These are phyloP conservation scores for Sinocyclocheilus anophthalmus DNA, from an alignment of 2,113 vertebrate genomes.

Conservation along the genomic window DNA sequence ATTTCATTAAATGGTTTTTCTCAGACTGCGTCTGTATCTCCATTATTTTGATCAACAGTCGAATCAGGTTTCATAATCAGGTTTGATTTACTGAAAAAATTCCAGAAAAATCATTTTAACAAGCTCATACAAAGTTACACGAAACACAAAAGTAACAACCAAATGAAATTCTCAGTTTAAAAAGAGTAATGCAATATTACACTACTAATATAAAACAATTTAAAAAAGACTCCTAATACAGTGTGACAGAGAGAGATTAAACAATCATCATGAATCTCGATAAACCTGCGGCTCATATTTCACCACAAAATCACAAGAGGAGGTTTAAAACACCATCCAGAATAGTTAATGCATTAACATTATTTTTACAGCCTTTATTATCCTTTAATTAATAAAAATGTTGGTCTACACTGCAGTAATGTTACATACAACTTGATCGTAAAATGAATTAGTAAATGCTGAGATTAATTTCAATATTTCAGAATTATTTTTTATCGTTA, in stretches of 20 bases:
- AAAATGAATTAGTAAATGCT: not conserved
- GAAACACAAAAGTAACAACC: not conserved
- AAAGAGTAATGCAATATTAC: not conserved
- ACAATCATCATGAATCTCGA: not conserved
- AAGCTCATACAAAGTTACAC: not conserved
- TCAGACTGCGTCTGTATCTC: not conserved
- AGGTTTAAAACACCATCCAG: too few relatives aligned
- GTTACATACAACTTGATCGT: not conserved
- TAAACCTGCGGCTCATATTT: not conserved
- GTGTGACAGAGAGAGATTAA: not conserved
- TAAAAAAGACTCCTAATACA: not conserved
- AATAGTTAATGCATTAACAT: not conserved
- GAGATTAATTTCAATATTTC: not conserved
- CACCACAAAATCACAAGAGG: not conserved
- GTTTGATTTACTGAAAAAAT: not conserved
- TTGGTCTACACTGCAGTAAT: not conserved
- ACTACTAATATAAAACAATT: not conserved
- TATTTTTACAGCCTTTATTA: not conserved
- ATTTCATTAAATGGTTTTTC: slow-evolving; percentile 20
- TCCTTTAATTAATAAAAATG: not conserved
- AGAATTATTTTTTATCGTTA: not conserved
- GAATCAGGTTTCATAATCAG: not conserved
- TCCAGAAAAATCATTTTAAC: not conserved
- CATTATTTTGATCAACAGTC: not conserved
- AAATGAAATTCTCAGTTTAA: not conserved